Conservation (phyloP, 2,113 vertebrate species). For the Dicaeum eximium region DNA sequence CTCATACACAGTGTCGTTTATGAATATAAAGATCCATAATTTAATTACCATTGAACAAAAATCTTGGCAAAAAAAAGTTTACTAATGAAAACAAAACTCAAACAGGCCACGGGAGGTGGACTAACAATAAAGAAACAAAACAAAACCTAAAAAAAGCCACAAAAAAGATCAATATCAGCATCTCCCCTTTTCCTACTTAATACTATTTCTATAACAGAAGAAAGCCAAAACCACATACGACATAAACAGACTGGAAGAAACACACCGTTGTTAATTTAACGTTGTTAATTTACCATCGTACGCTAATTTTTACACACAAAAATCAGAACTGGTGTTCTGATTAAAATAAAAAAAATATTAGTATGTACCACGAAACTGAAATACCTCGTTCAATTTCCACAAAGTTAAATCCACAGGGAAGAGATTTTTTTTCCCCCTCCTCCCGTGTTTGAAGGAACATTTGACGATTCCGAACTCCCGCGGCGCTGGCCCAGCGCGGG, state of each 20-base stretch:
- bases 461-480: neutral
- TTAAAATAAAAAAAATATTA: neutral
- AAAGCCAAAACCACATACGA: neutral
- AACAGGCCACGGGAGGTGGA: neutral
- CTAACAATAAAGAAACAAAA: neutral
- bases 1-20: neutral
- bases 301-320: neutral
- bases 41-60: neutral
- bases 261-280: neutral
- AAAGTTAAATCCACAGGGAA: neutral
- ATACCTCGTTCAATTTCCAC: neutral
- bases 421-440: neutral
- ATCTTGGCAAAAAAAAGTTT: slow-evolving; percentile 46
- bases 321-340: neutral
- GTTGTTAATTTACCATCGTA: neutral
- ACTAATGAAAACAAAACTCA: neutral
- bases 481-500: neutral
- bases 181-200: neutral
- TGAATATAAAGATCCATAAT: neutral
- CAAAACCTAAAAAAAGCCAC: neutral
- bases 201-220: neutral
- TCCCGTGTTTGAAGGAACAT: neutral
- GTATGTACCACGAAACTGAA: neutral
- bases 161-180: neutral
- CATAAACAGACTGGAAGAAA: neutral